A percentile compares a stretch with the other conserved stretches of the same genome.
Evolutionary conservation across 2,113 vertebrate genomes (phyloP).

Genomic region (Microtus pennsylvanicus): DNA sequence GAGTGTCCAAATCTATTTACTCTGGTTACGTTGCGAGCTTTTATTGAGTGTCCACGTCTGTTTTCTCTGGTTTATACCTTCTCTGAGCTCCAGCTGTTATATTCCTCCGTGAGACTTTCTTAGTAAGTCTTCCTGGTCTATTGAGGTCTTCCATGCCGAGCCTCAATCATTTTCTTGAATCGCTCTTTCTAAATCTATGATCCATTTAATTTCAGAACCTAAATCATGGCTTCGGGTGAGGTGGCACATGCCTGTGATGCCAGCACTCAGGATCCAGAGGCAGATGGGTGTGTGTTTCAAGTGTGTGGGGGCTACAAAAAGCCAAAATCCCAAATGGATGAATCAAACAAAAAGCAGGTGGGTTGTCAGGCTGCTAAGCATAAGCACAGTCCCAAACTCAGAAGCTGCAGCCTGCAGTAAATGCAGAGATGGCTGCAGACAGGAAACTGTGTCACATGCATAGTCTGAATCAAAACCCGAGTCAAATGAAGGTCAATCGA

Average conservation of each 20-base stretch:
- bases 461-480: neutral
- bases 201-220: neutral
- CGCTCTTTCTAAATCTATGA: neutral
- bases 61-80: constrained; percentile 22
- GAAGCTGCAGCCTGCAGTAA: neutral
- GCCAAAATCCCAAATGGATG: neutral
- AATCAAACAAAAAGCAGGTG: neutral
- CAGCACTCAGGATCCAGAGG: neutral
- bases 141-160: neutral
- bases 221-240: neutral
- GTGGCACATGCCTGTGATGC: neutral
- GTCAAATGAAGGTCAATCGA: neutral
- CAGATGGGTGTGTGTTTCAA: neutral
- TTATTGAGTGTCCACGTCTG: neutral
- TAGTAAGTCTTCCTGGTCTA: neutral
- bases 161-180: neutral
- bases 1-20: too few relatives aligned
- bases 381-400: neutral
- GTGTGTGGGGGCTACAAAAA: neutral
- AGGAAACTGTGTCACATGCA: neutral
- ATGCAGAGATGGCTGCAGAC: neutral
- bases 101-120: neutral
- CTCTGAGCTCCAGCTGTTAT: neutral
- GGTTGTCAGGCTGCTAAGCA: neutral
- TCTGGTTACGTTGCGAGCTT: neutral